Percentiles rank a stretch among this genome's conserved stretches.
Conservation (phyloP, 2,888 invertebrate species). For the Drosophila gaucha region DNA sequence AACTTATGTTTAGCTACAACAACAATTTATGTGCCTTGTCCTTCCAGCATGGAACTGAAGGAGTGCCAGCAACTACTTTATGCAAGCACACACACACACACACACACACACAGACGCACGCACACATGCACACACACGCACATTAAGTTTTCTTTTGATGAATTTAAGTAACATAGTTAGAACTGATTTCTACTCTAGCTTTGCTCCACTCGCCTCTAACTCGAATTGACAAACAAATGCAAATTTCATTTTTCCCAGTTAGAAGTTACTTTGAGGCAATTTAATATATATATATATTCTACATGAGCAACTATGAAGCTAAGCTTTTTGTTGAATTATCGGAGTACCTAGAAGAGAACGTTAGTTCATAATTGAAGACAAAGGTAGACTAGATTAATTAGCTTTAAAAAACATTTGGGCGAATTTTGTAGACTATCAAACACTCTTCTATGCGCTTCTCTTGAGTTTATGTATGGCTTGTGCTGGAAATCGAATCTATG, state of each 20-base stretch:
- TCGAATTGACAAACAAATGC: conserved; percentile 7
- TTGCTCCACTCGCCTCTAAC: conserved; percentile 3
- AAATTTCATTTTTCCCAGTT: not conserved
- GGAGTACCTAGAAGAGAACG: too few species aligned
- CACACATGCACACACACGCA: conserved; percentile 1
- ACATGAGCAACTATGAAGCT: too few species aligned
- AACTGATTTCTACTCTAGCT: not conserved
- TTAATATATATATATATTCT: too few species aligned
- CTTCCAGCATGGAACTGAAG: conserved; percentile 33
- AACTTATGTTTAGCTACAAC: conserved; percentile 69
- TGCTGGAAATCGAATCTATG: too few species aligned
- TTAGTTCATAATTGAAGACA: too few species aligned
- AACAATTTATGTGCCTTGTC: conserved; percentile 67
- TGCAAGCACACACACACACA: not conserved
- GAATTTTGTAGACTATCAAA: too few species aligned
- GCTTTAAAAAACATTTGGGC: too few species aligned
- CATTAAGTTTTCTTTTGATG: conserved; percentile 8
- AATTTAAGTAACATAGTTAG: conserved; percentile 16
- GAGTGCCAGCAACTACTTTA: conserved; percentile 17
- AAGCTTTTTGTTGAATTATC: not conserved
- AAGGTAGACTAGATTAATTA: too few species aligned
- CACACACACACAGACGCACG: conserved; percentile 1
- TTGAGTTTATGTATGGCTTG: too few species aligned
- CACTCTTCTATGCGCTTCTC: not conserved
- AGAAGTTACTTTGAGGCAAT: not conserved